Evolutionary conservation across 2,888 invertebrate species (phyloP).

Genomic region (Patella ulyssiponensis): DNA sequence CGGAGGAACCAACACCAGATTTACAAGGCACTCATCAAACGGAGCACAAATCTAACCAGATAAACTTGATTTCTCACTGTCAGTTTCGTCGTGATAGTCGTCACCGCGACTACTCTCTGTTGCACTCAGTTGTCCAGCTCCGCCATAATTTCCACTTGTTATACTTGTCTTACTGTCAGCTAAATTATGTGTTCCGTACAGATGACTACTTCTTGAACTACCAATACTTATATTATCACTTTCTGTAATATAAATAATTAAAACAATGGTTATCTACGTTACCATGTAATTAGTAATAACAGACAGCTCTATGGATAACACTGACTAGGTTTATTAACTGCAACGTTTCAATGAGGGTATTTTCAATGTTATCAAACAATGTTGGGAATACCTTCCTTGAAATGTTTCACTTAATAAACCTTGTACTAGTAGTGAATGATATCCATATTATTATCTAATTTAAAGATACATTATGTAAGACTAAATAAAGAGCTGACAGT

Average conservation of each 20-base stretch:
- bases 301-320: too few relatives aligned
- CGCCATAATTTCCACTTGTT: constrained; percentile 53
- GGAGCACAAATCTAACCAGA: constrained; percentile 49
- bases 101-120: constrained; percentile 67
- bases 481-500: too few relatives aligned
- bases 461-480: too few relatives aligned
- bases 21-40: constrained; percentile 6
- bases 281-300: not conserved
- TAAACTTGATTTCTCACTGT: constrained; percentile 53
- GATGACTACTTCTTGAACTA: constrained; percentile 48
- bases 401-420: too few relatives aligned
- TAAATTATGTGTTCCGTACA: constrained; percentile 46
- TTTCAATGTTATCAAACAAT: too few relatives aligned
- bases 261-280: not conserved
- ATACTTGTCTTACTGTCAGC: constrained; percentile 61
- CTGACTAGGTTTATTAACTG: too few relatives aligned
- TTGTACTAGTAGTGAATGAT: too few relatives aligned
- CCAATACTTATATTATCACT: constrained; percentile 67
- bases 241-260: constrained; percentile 45
- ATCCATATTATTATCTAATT: too few relatives aligned
- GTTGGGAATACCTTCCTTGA: too few relatives aligned
- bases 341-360: too few relatives aligned
- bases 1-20: not conserved
- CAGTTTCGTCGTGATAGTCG: constrained; percentile 61
- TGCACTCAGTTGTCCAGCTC: constrained; percentile 61